phyloP scores from a whole-genome alignment of 2,888 invertebrate species.

The Dolichomitus sp. region DNA sequence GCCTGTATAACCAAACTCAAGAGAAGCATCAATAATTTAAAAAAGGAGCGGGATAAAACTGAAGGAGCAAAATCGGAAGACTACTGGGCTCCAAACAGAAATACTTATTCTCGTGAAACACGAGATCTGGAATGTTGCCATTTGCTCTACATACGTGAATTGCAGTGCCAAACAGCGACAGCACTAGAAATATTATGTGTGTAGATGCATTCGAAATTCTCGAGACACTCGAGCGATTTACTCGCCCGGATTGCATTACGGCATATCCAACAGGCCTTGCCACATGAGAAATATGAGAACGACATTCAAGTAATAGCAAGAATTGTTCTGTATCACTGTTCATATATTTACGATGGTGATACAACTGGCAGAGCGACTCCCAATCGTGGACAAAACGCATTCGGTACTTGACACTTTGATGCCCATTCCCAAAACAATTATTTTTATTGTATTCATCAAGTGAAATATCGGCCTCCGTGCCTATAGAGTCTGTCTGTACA shows the following conservation, averaged over 20 bases:
- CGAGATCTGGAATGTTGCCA: slow-evolving; percentile 84
- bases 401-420: background rate
- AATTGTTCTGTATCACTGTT: background rate
- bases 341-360: background rate
- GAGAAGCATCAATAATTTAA: slow-evolving; percentile 67
- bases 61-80: slow-evolving; percentile 54
- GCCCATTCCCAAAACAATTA: background rate
- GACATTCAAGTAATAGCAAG: slow-evolving; percentile 1
- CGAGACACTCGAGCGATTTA: slow-evolving; percentile 77
- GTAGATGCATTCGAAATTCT: slow-evolving; percentile 73
- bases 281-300: background rate
- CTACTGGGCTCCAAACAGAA: slow-evolving; percentile 73
- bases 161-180: slow-evolving; percentile 75
- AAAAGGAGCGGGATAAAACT: slow-evolving; percentile 38
- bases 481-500: too few species aligned
- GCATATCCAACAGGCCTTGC: background rate
- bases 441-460: background rate
- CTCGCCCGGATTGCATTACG: slow-evolving; percentile 75
- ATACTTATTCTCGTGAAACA: slow-evolving; percentile 80
- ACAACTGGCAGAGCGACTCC: background rate
- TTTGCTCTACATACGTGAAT: slow-evolving; percentile 82
- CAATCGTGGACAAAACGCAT: background rate
- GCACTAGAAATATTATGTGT: slow-evolving; percentile 19
- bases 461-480: background rate
- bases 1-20: background rate